phyloP scores from a whole-genome alignment of 92 coral and sea anemone genomes.

The Paramuricea clavata region DNA sequence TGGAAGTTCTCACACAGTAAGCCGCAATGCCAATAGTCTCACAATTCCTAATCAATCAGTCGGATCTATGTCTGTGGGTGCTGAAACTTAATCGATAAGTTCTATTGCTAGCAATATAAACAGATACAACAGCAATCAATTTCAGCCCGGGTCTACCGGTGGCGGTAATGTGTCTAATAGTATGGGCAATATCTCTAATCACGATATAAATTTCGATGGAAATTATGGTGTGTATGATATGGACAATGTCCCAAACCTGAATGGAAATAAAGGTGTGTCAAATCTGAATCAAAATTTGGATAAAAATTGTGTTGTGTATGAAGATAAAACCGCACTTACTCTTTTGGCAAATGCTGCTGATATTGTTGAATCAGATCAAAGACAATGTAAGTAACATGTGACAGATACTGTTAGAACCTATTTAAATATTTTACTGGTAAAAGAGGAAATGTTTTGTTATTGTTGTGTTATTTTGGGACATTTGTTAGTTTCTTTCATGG shows the following conservation, averaged over 20 bases:
- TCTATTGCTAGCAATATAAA: neutral
- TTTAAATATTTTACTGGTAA: neutral
- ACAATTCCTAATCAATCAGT: neutral
- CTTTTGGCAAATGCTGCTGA: neutral
- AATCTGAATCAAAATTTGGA: too few species aligned
- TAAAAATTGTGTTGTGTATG: neutral
- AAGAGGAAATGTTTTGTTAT: neutral
- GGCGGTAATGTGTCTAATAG: neutral
- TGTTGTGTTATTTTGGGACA: neutral
- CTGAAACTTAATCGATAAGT: neutral
- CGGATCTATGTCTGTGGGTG: neutral
- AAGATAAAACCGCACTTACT: neutral
- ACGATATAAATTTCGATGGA: neutral
- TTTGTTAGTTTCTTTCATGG: neutral
- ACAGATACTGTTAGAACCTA: neutral
- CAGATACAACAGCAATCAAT: neutral
- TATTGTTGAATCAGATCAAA: neutral
- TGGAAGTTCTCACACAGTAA: neutral
- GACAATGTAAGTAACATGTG: neutral
- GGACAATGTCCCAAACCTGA: too few species aligned
- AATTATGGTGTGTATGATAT: neutral
- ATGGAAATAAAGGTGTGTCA: neutral
- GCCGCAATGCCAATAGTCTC: neutral
- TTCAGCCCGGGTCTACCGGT: conserved; percentile 1
- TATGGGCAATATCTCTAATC: neutral